Evolutionary conservation across 2,888 invertebrate genomes (phyloP), one percentile per base, ranked within the genome.

Genomic region (Isotomurus palustris): DNA sequence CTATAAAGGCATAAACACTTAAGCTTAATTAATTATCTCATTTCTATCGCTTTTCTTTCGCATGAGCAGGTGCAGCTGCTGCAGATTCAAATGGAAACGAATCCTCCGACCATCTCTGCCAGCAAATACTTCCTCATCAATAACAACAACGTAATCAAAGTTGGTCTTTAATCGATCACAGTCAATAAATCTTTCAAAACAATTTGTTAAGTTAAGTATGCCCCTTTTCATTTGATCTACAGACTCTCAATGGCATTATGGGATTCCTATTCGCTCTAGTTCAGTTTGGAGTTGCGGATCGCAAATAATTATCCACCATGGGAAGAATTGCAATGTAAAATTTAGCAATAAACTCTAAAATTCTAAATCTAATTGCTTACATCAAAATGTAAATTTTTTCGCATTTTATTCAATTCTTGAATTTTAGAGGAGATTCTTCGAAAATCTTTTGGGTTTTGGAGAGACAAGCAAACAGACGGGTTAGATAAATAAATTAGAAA

Each of bases 191-290:
- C 25, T 24, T 38, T 40, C 19, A 27, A 36, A 2, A 19, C 14
- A 49, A 3, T 29, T 32, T 8, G 17, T 28, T 25, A 27, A 25
- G n/a, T 47, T 44, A 44, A 21, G 19, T 22, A 4, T 22, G 25
- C 10, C 12, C 28, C 6, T 38, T 38, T 29, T 8, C 12, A 21
- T 17, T 24, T 38, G 3, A 19, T 40, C 22, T 51, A 22, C 38
- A 61, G 61, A 48, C 62, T 1, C 45, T 59, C 40, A 56, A 57
- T 28, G 59, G 59, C 21, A 53, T 64, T 35, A 58, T 58, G 2
- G 59, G 59, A 5, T 64, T 64, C 47, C 44, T 64, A 5, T 61
- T 59, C 1, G 64, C 62, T 0, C 53, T 64, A 22, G 61, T 64
- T 4, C 61, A 64, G 24, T 64, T 64, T 52, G 29, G 60, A 2